Conservation (phyloP, 2,797 vertebrate species). For the Geotrypetes seraphini region DNA sequence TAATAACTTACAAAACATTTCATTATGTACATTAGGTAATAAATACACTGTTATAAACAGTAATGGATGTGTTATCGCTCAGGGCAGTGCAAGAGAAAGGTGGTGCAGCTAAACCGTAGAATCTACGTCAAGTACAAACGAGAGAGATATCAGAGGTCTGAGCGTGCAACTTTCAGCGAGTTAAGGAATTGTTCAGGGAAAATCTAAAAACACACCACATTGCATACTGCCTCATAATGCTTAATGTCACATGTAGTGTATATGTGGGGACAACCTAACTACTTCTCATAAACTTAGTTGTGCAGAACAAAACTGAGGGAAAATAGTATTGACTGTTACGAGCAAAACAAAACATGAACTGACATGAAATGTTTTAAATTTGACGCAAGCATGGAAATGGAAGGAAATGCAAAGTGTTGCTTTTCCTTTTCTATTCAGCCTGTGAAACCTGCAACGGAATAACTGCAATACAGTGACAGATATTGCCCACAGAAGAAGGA, state of each 20-base stretch:
- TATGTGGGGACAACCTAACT: not conserved
- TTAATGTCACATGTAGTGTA: conserved; percentile 5
- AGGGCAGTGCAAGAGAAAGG: conserved; percentile 72
- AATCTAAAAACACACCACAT: not conserved
- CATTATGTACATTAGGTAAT: conserved; percentile 96
- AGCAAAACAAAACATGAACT: not conserved
- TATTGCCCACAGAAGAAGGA: conserved; percentile 84
- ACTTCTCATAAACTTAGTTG: conserved; percentile 9
- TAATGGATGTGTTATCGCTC: conserved; percentile 81
- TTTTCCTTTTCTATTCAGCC: not conserved
- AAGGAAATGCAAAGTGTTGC: not conserved
- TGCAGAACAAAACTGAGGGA: conserved; percentile 8
- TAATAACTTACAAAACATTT: conserved; percentile 98
- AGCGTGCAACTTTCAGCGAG: conserved; percentile 12
- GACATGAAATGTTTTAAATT: not conserved
- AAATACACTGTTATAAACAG: conserved; percentile 99
- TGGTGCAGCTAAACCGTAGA: conserved; percentile 38
- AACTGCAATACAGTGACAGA: conserved; percentile 41
- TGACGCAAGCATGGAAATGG: not conserved
- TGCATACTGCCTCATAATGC: conserved; percentile 7
- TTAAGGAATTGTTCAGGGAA: conserved; percentile 4
- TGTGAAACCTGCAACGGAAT: conserved; percentile 4
- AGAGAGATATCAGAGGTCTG: not conserved
- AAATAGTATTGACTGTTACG: conserved; percentile 5
- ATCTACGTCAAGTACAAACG: not conserved